phyloP scores from a whole-genome alignment of 2,113 vertebrate genomes.

The Brachirus orientalis region DNA sequence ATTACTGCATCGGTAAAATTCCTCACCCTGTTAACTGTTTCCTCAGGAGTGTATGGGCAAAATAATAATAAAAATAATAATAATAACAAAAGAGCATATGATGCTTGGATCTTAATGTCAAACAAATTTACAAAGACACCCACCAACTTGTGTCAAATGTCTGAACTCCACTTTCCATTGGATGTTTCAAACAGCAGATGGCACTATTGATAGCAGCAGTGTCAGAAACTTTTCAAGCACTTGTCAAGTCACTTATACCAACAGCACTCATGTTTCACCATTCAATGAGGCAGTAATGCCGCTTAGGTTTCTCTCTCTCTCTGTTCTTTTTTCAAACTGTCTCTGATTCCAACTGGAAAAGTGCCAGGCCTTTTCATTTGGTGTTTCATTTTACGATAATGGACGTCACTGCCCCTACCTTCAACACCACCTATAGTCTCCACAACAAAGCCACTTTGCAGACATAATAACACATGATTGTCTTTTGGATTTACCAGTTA shows the following conservation, averaged over 20 bases:
- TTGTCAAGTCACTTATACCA: constrained; percentile 32
- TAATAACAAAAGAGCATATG: no score
- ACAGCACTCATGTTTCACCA: constrained; percentile 6
- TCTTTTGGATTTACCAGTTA: constrained; percentile 54
- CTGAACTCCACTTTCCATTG: background rate
- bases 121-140: constrained; percentile 1
- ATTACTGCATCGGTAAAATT: no score
- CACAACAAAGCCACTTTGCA: constrained; percentile 63
- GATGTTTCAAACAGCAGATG: constrained; percentile 35
- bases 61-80: no score
- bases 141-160: background rate
- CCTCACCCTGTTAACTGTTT: no score
- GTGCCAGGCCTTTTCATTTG: constrained; percentile 47
- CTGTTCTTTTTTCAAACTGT: constrained; percentile 23
- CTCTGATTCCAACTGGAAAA: constrained; percentile 31
- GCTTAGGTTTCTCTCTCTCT: background rate
- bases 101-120: background rate
- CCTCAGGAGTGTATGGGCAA: no score
- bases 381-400: constrained; percentile 61
- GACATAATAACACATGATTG: constrained; percentile 69
- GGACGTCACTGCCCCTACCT: constrained; percentile 25
- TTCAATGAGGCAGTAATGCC: constrained; percentile 11
- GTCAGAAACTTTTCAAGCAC: constrained; percentile 35
- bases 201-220: constrained; percentile 21
- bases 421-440: constrained; percentile 24